Conservation (phyloP, 2,113 vertebrate species). For the Cranoglanis bouderius region DNA sequence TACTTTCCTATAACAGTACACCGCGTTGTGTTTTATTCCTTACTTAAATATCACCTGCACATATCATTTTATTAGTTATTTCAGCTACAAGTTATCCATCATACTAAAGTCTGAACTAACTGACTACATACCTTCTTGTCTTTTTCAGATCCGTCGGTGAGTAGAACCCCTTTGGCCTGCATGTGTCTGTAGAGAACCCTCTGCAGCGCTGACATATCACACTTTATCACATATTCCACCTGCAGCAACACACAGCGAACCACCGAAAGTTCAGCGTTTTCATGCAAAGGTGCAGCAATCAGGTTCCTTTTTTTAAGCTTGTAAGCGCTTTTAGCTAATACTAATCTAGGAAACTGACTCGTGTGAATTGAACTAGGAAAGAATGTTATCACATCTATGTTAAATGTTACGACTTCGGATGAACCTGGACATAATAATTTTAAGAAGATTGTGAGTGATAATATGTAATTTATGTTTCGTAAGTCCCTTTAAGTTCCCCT, state of each 20-base stretch:
- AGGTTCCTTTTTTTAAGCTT: not conserved
- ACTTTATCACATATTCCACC: slow-evolving; percentile 98
- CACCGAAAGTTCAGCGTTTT: not conserved
- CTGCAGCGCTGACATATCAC: slow-evolving; percentile 95
- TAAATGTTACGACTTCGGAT: not conserved
- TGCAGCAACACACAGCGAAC: slow-evolving; percentile 54
- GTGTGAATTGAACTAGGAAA: not conserved
- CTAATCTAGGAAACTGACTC: not conserved
- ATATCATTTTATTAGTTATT: not conserved
- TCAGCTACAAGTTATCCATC: not conserved
- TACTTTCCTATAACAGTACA: not conserved
- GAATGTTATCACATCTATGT: no score
- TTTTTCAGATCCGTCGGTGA: slow-evolving; percentile 94
- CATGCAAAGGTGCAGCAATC: not conserved
- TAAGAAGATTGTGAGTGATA: not conserved
- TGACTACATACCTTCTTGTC: slow-evolving; percentile 86
- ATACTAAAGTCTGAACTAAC: not conserved
- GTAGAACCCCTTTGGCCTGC: slow-evolving; percentile 95
- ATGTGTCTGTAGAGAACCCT: slow-evolving; percentile 94
- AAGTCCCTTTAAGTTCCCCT: no score
- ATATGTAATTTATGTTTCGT: not conserved
- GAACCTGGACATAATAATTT: not conserved
- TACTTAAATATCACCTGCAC: not conserved
- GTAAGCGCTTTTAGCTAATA: not conserved
- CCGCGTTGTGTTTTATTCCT: not conserved